Evolutionary conservation across 2,888 invertebrate genomes (phyloP), one percentile per base, ranked within the genome.

Genomic region (Melolontha melolontha): DNA sequence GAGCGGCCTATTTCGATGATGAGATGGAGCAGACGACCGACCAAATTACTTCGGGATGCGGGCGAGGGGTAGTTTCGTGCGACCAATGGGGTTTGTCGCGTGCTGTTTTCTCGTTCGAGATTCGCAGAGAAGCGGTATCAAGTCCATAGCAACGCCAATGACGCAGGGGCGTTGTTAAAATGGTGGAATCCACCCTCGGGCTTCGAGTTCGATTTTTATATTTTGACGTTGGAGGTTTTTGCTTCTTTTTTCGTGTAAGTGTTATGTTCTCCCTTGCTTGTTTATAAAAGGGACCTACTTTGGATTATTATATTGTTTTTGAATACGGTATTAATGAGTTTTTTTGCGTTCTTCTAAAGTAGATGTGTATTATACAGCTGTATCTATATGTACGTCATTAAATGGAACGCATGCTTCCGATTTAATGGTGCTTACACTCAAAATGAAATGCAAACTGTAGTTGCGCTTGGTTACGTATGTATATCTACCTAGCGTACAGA

Each of bases 61-160:
- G 44, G 41, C 52, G 54, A 55, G 67, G 77, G 77, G 75, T 75
- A 75, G 75, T 73, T 74, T 73, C 57, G 55, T 63, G 39, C 54
- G 66, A 59, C 82, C 79, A 82, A 82, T 82, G 55, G 72, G 52
- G 71, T 51, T 65, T 65, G 72, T 78, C 79, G 81, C 78, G 78
- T 79, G 78, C 77, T 73, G 67, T 66, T 73, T 64, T 71, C 64
- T 29, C 40, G 71, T 27, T 42, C 64, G 66, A 72, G 72, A 84
- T 85, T 86, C 85, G 85, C 71, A 68, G 74, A 65, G 59, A 71
- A 71, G 71, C 73, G 76, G 79, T 78, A 79, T 79, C 81, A 81
- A 78, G 65, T 75, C 84, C 83, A 72, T 79, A 82, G 82, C 79
- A 80, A 82, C 84, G 69, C 86, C 85, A 85, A 86, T 85, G 74